Evolutionary conservation across 2,113 vertebrate species (phyloP), one percentile per base, ranked within the genome.

Genomic region (Porphyrio hochstetteri): DNA sequence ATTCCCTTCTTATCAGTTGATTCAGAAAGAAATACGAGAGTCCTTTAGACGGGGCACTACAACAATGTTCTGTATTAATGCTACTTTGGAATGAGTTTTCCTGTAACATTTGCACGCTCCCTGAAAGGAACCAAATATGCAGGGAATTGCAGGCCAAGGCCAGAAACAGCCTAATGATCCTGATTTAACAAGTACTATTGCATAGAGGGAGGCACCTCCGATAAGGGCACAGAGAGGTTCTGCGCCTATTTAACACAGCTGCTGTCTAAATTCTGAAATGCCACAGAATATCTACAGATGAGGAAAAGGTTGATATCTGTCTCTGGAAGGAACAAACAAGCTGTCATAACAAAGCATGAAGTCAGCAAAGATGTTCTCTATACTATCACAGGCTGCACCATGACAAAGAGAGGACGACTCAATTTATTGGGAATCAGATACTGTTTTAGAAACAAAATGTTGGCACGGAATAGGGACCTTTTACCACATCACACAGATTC

Each of bases 331-430:
- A 87, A 94, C 65, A 92, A 95, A 91, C 60, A 93, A 90, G 65
- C 61, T 94, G 92, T 95, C 90, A 74, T 52, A 92, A 81, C 40
- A 96, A 94, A 92, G 42, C 77, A 84, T 12, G 33, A 90, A 96
- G 80, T 88, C 87, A 95, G 93, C 64, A 59, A 72, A 96, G 77
- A 89, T 85, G 46, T 46, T 88, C 57, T 74, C 40, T 92, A 16
- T 90, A 77, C 67, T 85, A 52, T 59, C 55, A 61, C 0, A 2
- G 42, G 27, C 27, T 83, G 29, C 36, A 67, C 19, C 31, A 13
- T 10, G 53, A 71, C 75, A 72, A 53, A 74, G 33, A 85, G 95
- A 91, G 68, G 59, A 88, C 72, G 86, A 82, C 33, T 50, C 35
- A 68, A 87, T 96, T 95, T 96, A 91, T 50, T 78, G 2, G 68